Percentiles rank a stretch among this genome's conserved stretches.
phyloP scores from a whole-genome alignment of 2,888 invertebrate species.

The Spodoptera littoralis region DNA sequence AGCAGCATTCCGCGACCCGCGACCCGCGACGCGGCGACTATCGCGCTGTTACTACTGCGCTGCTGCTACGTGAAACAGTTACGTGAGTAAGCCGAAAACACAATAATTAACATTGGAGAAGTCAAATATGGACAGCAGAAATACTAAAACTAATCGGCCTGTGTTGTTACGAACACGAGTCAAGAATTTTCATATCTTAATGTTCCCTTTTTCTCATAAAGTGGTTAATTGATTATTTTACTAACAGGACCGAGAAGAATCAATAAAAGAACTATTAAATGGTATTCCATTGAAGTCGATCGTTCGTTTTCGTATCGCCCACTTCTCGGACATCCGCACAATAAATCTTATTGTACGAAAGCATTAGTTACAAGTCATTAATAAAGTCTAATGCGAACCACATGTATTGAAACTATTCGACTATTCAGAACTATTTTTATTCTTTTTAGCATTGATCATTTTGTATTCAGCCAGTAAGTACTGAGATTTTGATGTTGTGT shows the following conservation, averaged over 20 bases:
- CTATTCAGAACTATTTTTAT: constrained; percentile 2
- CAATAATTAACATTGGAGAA: too few relatives aligned
- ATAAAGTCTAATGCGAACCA: constrained; percentile 48
- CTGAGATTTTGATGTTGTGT: constrained; percentile 6
- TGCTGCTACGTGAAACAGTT: too few relatives aligned
- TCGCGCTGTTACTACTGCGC: too few relatives aligned
- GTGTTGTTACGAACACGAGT: too few relatives aligned
- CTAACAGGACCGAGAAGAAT: not conserved
- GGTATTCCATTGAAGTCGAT: constrained; percentile 6
- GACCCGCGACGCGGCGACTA: too few relatives aligned
- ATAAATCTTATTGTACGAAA: constrained; percentile 42
- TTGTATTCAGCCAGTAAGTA: not conserved
- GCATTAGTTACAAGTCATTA: constrained; percentile 53
- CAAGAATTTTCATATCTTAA: too few relatives aligned
- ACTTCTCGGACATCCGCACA: constrained; percentile 28
- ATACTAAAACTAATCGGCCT: too few relatives aligned
- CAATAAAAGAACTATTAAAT: constrained; percentile 12
- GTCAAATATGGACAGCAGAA: too few relatives aligned
- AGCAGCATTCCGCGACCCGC: too few relatives aligned
- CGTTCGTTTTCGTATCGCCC: constrained; percentile 4
- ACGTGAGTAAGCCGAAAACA: too few relatives aligned
- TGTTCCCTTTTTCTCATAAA: too few relatives aligned
- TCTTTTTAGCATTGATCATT: constrained; percentile 6
- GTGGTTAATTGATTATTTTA: not conserved
- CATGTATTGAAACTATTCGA: constrained; percentile 49